Percentiles rank a stretch among this genome's conserved stretches.
Conservation (phyloP, 2,113 vertebrate species). For the Marcusenius ussheri region DNA sequence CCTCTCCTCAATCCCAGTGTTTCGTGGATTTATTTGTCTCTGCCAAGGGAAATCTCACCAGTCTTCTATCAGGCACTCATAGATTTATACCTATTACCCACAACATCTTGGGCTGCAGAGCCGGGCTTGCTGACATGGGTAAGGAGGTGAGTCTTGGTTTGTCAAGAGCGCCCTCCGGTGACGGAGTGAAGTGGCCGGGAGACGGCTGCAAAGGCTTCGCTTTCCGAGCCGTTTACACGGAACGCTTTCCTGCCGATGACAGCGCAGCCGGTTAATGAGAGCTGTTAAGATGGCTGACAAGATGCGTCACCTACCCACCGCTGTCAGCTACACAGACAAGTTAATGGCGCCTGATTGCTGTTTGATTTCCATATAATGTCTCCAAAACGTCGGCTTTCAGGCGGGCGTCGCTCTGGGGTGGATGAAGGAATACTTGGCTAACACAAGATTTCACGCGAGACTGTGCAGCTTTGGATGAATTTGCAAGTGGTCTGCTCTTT, state of each 20-base stretch:
- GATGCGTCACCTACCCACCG: neutral
- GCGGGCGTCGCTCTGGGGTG: neutral
- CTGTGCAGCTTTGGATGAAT: neutral
- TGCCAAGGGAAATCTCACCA: neutral
- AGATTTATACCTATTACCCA: neutral
- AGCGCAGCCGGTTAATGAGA: neutral
- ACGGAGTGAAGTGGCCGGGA: neutral
- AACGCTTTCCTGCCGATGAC: neutral
- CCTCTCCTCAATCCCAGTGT: neutral
- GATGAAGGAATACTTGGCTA: neutral
- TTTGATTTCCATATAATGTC: conserved; percentile 5
- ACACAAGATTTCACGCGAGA: neutral
- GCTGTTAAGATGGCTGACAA: neutral
- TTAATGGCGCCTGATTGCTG: neutral
- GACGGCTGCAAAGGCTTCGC: neutral
- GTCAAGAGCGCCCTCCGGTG: neutral
- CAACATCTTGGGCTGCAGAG: neutral
- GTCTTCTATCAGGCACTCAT: neutral
- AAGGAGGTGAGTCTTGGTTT: neutral
- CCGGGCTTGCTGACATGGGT: neutral
- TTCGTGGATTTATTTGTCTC: neutral
- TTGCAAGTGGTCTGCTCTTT: neutral
- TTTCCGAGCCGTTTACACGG: neutral
- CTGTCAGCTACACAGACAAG: neutral
- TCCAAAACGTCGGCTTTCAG: neutral